Evolutionary conservation across 2,888 invertebrate species (phyloP), one percentile per base, ranked within the genome.

Genomic region (Sarcophaga rosellei): DNA sequence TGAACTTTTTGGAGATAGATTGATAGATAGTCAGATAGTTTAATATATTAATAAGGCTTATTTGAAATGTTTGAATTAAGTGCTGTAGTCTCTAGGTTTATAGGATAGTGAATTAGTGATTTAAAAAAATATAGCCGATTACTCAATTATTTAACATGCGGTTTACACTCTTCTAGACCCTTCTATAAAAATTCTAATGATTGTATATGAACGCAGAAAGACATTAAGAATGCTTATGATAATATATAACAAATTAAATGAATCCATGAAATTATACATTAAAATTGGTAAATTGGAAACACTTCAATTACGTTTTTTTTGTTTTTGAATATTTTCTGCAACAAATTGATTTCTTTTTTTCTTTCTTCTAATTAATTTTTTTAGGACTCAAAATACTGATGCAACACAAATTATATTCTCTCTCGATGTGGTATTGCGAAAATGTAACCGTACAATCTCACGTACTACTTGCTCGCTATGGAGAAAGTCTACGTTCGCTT

Each of bases 391-490:
- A 95, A 88, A 95, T 95, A 75, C 93, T 98, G 20, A 94, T 97
- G 92, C 94, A 94, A 73, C 98, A 98, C 92, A 95, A 95, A 88
- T 94, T 97, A 61, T 93, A 94, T 17, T 96, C 96, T 87, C 93
- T 98, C 70, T 96, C 97, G 88, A 94, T 98, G 87, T 95, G 95
- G 81, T 95, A 97, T 89, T 97, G 97, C 92, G 94, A 95, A 87
- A 94, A 95, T 87, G 93, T 98, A 66, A 95, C 96, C 0, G 94
- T 94, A 63, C 92, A 93, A 25, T 95, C 96, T 25, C 94, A 97
- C 86, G 94, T 95, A 84, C 93, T 95, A 80, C 95, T 98, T 74
- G 96, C 96, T 88, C 94, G 94, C 80, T 94, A 96, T 91, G 96
- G 96, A 59, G 94, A 95, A 85, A 96, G 96, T 90, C 93, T 98